Base-by-base conservation (phyloP, 2,113 vertebrate genomes). In the Syngnathoides biaculeatus region DNA sequence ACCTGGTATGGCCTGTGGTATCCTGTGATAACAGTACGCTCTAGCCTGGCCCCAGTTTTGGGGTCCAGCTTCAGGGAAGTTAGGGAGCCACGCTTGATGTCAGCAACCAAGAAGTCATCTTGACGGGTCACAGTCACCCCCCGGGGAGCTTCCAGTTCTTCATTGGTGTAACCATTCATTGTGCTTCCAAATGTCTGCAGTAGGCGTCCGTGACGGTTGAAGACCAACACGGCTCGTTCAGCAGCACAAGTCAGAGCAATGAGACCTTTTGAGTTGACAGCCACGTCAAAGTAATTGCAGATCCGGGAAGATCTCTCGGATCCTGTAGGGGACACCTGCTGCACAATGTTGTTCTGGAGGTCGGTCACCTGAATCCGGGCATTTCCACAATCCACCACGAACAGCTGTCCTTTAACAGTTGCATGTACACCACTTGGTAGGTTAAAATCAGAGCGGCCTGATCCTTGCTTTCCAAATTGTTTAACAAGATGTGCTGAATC, bases 341-440 rank as follows among this genome's bases (percentile, higher is more conserved):
- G 92, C 12, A 92, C 88, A 22, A 92, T 70, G 40, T 91, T 92
- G 42, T 92, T 90, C 56, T 82, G 84, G 20, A 82, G 71, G 69
- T 93, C 91, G 40, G 88, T 90, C 61, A 92, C 88, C 80, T 94
- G 93, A 67, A 90, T 83, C 8, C 92, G 88, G 20, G 89, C 88
- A 7, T 94, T 94, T 19, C 93, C 93, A 57, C 91, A 93, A n/a
- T 94, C 93, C 45, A 94, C 93, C 27, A 93, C 85, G 62, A 91
- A 94, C 0, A 94, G 79, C 66, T 91, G 86, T 9, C 93, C 92
- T 67, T 89, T 85, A 1, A 69, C 59, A 0, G 90, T 89, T 68
- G 85, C 75, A 10, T 92, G 88, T n/a, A 93, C 35, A 1, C 93
- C 93, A 3, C 91, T 93, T 27, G 92, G 93, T 2, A 94, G 71